phyloP scores from a whole-genome alignment of 2,113 vertebrate species.

The Silurus asotus region DNA sequence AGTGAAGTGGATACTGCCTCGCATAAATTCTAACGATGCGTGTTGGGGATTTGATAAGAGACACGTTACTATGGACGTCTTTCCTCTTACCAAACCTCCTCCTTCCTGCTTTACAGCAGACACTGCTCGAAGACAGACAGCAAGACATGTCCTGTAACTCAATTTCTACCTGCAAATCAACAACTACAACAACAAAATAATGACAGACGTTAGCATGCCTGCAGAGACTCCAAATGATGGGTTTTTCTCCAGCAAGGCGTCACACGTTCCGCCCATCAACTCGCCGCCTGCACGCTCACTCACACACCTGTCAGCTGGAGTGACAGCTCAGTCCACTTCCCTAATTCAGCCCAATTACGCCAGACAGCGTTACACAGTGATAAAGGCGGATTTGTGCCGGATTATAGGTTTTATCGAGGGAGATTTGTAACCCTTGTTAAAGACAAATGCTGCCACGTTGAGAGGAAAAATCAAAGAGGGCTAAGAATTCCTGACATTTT shows the following conservation, averaged over 20 bases:
- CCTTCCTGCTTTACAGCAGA: constrained; percentile 4
- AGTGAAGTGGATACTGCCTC: constrained; percentile 25
- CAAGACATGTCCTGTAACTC: constrained; percentile 22
- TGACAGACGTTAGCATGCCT: not conserved
- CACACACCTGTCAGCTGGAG: constrained; percentile 56
- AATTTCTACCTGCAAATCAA: constrained; percentile 27
- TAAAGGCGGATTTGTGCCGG: constrained; percentile 63
- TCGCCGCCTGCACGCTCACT: constrained; percentile 20
- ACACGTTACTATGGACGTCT: constrained; percentile 4
- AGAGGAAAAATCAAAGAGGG: constrained; percentile 21
- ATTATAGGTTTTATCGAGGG: constrained; percentile 57
- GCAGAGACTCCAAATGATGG: constrained; percentile 43
- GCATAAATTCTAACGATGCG: constrained; percentile 38
- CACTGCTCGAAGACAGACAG: constrained; percentile 15
- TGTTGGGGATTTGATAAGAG: constrained; percentile 26
- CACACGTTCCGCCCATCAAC: constrained; percentile 11
- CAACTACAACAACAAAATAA: not conserved
- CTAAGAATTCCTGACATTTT: constrained; percentile 36
- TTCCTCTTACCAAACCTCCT: constrained; percentile 10
- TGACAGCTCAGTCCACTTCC: constrained; percentile 60
- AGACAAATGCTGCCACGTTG: constrained; percentile 1
- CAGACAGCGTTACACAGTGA: constrained; percentile 56
- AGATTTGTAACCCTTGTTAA: constrained; percentile 58
- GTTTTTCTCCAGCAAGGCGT: constrained; percentile 16
- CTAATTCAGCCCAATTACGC: constrained; percentile 44